Evolutionary conservation across 2,888 invertebrate genomes (phyloP), one percentile per base, ranked within the genome.

Genomic region (Macroteleia sp.): DNA sequence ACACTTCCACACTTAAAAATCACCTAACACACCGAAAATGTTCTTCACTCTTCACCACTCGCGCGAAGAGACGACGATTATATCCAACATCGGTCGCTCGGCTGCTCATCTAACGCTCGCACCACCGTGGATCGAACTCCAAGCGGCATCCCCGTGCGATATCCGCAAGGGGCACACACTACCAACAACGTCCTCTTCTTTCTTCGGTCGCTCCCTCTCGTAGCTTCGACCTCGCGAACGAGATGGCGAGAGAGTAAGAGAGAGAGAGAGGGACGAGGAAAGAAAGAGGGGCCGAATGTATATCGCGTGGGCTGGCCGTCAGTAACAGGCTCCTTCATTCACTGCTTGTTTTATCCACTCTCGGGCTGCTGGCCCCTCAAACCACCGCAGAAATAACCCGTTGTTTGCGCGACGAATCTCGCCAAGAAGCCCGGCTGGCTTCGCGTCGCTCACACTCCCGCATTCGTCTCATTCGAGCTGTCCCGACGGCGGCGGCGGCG

Each of bases 291-390:
- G 82, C 83, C 81, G 85, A 86, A 71, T 46, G 44, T 46, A 83
- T 84, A 83, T 87, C 87, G 88, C 89, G 88, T 88, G 88, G 89
- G 88, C 87, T 85, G 88, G 83, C 85, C 88, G 88, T 90, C 89
- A 87, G 91, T 89, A 88, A 89, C 87, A 89, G 89, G 87, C 90
- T 89, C 86, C 90, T 91, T 91, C 91, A 91, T 91, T 90, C 90
- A 91, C 88, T 86, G 90, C 89, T 89, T 89, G 89, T 90, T 89
- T 90, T 89, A 90, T 87, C 86, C 87, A 88, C 48, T 46, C 17
- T 56, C 54, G 36, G 39, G 39, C 87, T 86, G 85, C 85, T 85
- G 86, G 87, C 83, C 86, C 85, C 87, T 85, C 85, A 85, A 83
- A 87, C 30, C 85, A 90, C 92, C 85, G 91, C 92, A 89, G 92